Percentiles rank a stretch among this genome's conserved stretches.
phyloP scores from a whole-genome alignment of 1,140 invertebrate species.

The Chlorops oryzae region DNA sequence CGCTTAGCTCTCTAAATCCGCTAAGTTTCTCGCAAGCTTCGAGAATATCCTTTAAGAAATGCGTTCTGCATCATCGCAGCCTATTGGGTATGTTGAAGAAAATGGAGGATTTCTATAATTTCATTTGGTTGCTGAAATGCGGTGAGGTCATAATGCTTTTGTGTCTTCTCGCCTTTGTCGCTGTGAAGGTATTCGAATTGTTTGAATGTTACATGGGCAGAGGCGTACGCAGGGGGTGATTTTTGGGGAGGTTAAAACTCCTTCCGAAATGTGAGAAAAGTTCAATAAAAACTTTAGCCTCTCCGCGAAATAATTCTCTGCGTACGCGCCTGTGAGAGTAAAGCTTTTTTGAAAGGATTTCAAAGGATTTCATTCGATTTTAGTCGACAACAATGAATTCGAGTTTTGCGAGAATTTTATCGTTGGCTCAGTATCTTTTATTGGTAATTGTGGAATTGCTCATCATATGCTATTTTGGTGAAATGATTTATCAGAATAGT shows the following conservation, averaged over 20 bases:
- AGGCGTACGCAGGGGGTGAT: too few relatives aligned
- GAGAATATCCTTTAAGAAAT: constrained; percentile 16
- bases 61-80: constrained; percentile 29
- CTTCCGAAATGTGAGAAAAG: too few relatives aligned
- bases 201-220: too few relatives aligned
- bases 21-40: constrained; percentile 21
- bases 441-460: constrained; percentile 34
- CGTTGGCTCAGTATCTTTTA: constrained; percentile 31
- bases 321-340: too few relatives aligned
- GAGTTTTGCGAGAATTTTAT: constrained; percentile 31
- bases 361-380: too few relatives aligned
- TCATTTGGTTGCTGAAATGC: constrained; percentile 39
- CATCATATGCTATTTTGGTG: constrained; percentile 41
- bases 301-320: not conserved
- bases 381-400: constrained; percentile 29
- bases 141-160: constrained; percentile 34
- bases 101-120: constrained; percentile 36
- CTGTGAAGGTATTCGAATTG: constrained; percentile 35
- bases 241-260: too few relatives aligned
- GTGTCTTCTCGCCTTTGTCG: constrained; percentile 36
- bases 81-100: constrained; percentile 22
- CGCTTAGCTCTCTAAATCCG: too few relatives aligned
- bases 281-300: too few relatives aligned
- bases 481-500: constrained; percentile 35
- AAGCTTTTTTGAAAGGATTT: not conserved